A percentile compares a stretch with the other conserved stretches of the same genome.
Conservation (phyloP, 2,113 vertebrate genomes). For the Tragelaphus strepsiceros region DNA sequence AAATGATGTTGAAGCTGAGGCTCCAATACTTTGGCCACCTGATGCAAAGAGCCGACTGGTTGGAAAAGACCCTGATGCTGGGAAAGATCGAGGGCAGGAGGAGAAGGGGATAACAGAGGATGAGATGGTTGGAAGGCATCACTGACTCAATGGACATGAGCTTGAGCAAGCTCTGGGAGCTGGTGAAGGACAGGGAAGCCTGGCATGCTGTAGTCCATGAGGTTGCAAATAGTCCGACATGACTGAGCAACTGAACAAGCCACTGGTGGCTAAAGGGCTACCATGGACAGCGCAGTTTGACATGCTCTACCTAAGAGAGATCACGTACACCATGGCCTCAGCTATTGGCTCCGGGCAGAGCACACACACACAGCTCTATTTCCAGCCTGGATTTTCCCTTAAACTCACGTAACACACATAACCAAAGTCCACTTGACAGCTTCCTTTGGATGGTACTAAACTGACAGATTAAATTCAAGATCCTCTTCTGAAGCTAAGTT, state of each 20-base stretch:
- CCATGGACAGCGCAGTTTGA: neutral
- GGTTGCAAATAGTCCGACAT: neutral
- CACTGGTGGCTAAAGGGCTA: neutral
- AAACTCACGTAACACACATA: neutral
- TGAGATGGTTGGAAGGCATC: neutral
- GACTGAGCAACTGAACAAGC: neutral
- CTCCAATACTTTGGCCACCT: neutral
- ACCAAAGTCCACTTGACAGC: neutral
- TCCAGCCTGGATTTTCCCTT: neutral
- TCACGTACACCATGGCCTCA: fast-evolving
- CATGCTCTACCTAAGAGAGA: neutral
- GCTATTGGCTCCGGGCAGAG: neutral
- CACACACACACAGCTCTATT: neutral
- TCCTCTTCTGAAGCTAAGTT: neutral
- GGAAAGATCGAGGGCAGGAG: neutral
- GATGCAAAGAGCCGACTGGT: too few species aligned
- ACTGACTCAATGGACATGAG: neutral
- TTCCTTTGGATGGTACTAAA: neutral
- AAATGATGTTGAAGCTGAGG: neutral
- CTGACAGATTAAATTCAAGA: neutral
- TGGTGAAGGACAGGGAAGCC: neutral
- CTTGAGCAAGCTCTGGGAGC: neutral
- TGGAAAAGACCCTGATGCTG: neutral
- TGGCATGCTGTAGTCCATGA: neutral
- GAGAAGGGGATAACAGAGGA: neutral